These are phyloP conservation scores for Donacobius atricapilla DNA, from an alignment of 2,113 vertebrate species.

Conservation along the genomic window DNA sequence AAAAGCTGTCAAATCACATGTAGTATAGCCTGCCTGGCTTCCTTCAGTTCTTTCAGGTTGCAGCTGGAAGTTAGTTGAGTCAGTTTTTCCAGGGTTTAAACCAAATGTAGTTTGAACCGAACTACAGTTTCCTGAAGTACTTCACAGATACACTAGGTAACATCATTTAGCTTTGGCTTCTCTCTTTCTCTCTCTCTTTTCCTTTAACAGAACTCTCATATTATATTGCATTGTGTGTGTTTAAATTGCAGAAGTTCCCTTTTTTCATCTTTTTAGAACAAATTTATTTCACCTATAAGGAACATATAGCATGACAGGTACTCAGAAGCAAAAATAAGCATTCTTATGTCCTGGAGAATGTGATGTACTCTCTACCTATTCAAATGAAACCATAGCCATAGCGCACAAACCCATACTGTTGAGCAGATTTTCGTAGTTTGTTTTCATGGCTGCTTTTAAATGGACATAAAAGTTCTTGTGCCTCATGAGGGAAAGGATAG, in stretches of 20 bases:
- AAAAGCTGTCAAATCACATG: neutral
- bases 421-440: neutral
- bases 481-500: neutral
- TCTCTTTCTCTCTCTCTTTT: neutral
- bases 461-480: neutral
- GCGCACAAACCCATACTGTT: neutral
- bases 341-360: neutral
- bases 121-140: neutral
- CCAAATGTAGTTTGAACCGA: neutral
- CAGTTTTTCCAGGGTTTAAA: neutral
- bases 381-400: neutral
- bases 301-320: neutral
- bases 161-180: neutral
- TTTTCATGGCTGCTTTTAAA: conserved; percentile 2
- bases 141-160: neutral
- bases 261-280: neutral
- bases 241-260: neutral
- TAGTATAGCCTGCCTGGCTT: neutral
- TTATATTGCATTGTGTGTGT: neutral
- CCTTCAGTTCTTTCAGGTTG: neutral
- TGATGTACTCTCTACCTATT: neutral
- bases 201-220: neutral
- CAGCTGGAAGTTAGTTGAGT: neutral
- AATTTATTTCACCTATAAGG: neutral
- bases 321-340: neutral